Evolutionary conservation across 2,888 invertebrate genomes (phyloP).

Genomic region (Heliconius ismenius): DNA sequence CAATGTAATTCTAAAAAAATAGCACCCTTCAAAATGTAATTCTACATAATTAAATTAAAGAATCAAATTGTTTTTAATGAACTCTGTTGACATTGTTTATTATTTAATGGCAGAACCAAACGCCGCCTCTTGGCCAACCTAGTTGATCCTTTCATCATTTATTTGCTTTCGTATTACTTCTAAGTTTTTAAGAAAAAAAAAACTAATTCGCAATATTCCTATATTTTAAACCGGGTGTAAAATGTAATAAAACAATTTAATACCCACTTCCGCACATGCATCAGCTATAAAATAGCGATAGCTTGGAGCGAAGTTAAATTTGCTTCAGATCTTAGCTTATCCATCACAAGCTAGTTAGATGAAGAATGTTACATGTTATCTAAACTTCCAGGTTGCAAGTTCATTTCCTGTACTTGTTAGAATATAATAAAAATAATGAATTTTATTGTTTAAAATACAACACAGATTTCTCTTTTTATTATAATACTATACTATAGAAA

Average conservation of each 20-base stretch:
- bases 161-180: neutral
- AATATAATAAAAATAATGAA: neutral
- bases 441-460: too few species aligned
- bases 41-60: too few species aligned
- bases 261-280: conserved; percentile 59
- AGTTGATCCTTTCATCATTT: neutral
- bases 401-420: neutral
- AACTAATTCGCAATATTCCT: conserved; percentile 12
- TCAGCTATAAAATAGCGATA: conserved; percentile 34
- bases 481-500: too few species aligned
- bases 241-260: conserved; percentile 64
- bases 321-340: conserved; percentile 32
- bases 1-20: too few species aligned
- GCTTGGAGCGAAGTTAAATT: conserved; percentile 36
- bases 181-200: neutral
- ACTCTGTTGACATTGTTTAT: neutral
- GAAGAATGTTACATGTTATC: neutral
- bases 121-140: too few species aligned
- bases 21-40: too few species aligned
- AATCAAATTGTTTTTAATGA: too few species aligned
- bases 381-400: neutral
- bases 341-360: neutral
- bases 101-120: neutral
- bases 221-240: conserved; percentile 45
- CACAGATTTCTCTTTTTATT: too few species aligned